A percentile compares a stretch with the other conserved stretches of the same genome.
phyloP scores from a whole-genome alignment of 2,888 invertebrate genomes.

The Chloroclystis v-ata region DNA sequence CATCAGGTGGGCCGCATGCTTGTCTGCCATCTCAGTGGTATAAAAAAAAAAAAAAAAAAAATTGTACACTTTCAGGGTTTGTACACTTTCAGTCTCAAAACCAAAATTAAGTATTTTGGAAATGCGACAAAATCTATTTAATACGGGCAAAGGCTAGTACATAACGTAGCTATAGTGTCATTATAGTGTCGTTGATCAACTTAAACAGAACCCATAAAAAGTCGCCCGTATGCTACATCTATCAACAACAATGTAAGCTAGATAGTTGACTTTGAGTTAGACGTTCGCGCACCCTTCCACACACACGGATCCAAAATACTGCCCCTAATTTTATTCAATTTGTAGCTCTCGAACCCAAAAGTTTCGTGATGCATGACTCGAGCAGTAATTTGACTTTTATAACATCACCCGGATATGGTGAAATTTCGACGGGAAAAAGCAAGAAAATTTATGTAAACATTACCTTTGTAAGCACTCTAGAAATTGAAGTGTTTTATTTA shows the following conservation, averaged over 20 bases:
- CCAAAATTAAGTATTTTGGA: too few relatives aligned
- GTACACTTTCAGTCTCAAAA: too few relatives aligned
- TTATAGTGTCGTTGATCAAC: too few relatives aligned
- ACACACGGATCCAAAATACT: slow-evolving; percentile 44
- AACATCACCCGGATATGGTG: slow-evolving; percentile 56
- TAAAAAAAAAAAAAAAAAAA: too few relatives aligned
- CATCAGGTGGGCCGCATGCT: too few relatives aligned
- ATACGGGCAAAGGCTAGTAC: too few relatives aligned
- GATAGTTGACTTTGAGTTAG: slow-evolving; percentile 26
- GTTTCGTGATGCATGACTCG: slow-evolving; percentile 71
- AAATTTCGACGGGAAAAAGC: slow-evolving; percentile 46
- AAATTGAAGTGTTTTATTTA: slow-evolving; percentile 13
- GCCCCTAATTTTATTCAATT: slow-evolving; percentile 74
- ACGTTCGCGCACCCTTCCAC: slow-evolving; percentile 27
- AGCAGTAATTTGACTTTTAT: slow-evolving; percentile 73
- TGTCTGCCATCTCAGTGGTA: too few relatives aligned
- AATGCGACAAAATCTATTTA: too few relatives aligned
- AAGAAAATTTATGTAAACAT: slow-evolving; percentile 37
- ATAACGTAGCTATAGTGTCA: too few relatives aligned
- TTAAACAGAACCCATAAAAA: background rate
- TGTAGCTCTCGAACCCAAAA: slow-evolving; percentile 71
- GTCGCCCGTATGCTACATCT: background rate
- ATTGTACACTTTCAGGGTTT: too few relatives aligned
- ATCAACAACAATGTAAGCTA: slow-evolving; percentile 1
- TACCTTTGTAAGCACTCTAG: slow-evolving; percentile 33